Percentiles rank a stretch among this genome's conserved stretches.
These are phyloP conservation scores for Zenarchopterus dispar DNA, from an alignment of 2,797 vertebrate genomes.

Conservation along the genomic window DNA sequence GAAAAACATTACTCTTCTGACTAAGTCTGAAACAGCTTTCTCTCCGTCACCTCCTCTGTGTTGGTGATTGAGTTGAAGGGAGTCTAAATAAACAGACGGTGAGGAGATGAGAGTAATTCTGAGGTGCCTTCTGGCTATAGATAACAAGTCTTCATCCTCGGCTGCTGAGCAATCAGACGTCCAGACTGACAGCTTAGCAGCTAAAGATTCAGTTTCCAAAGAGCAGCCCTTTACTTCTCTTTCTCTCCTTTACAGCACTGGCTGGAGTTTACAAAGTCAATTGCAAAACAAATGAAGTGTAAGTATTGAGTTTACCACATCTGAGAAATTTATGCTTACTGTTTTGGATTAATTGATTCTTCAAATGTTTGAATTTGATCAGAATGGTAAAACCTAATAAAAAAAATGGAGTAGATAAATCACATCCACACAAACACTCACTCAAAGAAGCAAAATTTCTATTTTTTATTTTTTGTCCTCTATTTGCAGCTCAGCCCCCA, in stretches of 20 bases:
- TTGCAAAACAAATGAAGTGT: constrained; percentile 98
- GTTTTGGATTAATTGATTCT: neutral
- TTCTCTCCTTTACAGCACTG: constrained; percentile 87
- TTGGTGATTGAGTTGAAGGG: constrained; percentile 23
- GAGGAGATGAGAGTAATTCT: constrained; percentile 31
- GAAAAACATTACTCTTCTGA: constrained; percentile 38
- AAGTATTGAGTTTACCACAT: constrained; percentile 74
- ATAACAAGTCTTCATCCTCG: too few species aligned
- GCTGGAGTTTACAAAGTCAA: constrained; percentile 97
- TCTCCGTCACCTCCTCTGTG: constrained; percentile 36
- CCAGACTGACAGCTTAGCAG: neutral
- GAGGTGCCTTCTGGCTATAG: constrained; percentile 34
- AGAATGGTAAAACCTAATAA: neutral
- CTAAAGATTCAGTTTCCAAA: constrained; percentile 12
- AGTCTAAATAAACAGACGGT: constrained; percentile 47
- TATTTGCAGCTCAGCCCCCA: constrained; percentile 90
- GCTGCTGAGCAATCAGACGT: too few species aligned
- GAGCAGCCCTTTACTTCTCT: constrained; percentile 24
- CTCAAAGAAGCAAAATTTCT: too few species aligned
- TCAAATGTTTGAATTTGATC: neutral
- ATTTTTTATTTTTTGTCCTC: neutral
- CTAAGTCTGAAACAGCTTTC: constrained; percentile 38
- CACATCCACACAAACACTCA: too few species aligned
- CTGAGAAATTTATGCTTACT: constrained; percentile 1
- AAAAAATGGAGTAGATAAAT: neutral